Evolutionary conservation across 2,888 invertebrate genomes (phyloP).

Genomic region (Cantharis lateralis): DNA sequence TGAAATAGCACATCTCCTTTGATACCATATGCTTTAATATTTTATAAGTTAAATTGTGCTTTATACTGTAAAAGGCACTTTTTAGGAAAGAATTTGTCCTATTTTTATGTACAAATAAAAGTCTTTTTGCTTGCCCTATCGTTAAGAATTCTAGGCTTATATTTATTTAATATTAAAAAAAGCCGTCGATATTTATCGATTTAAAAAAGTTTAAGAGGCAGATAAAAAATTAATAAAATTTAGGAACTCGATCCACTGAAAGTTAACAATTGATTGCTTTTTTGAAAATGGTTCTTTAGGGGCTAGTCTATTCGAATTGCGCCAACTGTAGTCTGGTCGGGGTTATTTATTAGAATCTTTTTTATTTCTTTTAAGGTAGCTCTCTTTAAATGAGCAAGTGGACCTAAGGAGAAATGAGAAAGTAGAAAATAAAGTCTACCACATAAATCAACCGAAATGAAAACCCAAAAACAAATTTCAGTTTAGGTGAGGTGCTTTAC

Average conservation of each 20-base stretch:
- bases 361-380: slow-evolving; percentile 27
- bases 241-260: neutral
- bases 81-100: neutral
- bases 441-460: slow-evolving; percentile 24
- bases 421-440: slow-evolving; percentile 27
- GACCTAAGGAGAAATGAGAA: slow-evolving; percentile 23
- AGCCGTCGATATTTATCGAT: neutral
- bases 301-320: slow-evolving; percentile 24
- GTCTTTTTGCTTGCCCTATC: neutral
- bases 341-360: slow-evolving; percentile 24
- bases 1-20: neutral
- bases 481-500: neutral
- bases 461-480: slow-evolving; percentile 8
- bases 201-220: neutral
- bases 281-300: slow-evolving; percentile 21
- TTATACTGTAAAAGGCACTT: neutral
- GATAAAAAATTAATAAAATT: neutral
- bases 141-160: neutral
- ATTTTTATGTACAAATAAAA: neutral
- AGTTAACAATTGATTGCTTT: slow-evolving; percentile 23
- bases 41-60: neutral
- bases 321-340: slow-evolving; percentile 24
- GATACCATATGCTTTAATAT: neutral
- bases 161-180: neutral
- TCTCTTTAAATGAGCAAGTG: slow-evolving; percentile 26